These are phyloP conservation scores for Agrochola lychnidis DNA, from an alignment of 2,888 invertebrate species.

Conservation along the genomic window DNA sequence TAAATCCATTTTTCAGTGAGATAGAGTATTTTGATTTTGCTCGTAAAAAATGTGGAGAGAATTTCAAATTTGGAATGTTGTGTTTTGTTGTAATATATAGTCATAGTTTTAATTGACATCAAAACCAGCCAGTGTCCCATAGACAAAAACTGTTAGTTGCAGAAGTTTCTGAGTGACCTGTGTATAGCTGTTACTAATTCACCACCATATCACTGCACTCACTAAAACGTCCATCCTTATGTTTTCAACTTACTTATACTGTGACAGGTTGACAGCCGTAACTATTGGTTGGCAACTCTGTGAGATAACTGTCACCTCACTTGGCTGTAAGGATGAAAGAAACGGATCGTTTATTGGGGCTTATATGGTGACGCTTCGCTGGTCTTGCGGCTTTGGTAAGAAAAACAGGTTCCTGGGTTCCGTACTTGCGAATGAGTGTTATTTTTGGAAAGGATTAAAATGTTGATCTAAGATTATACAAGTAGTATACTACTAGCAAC, in stretches of 20 bases:
- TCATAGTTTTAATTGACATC: no score
- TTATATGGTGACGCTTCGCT: conserved; percentile 43
- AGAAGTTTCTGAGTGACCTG: no score
- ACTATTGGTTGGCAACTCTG: conserved; percentile 56
- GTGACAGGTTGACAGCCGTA: conserved; percentile 52
- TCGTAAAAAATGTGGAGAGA: no score
- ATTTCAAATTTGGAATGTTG: no score
- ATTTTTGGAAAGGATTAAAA: conserved; percentile 14
- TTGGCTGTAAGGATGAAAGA: conserved; percentile 36
- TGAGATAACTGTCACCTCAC: conserved; percentile 63
- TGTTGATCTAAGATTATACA: conserved; percentile 1
- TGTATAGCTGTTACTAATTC: conserved; percentile 1
- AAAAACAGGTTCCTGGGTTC: conserved; percentile 40
- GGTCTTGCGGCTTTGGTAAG: conserved; percentile 34
- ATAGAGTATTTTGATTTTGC: no score
- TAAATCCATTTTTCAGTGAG: no score
- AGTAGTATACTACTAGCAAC: background rate
- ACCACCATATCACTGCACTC: background rate
- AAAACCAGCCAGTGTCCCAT: no score
- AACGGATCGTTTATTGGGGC: conserved; percentile 61
- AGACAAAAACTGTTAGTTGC: no score
- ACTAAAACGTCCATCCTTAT: conserved; percentile 13
- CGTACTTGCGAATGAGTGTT: conserved; percentile 18
- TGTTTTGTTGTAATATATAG: no score
- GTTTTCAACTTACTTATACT: conserved; percentile 36